Conservation (phyloP, 2,888 invertebrate genomes). For the Chelonus formosanus region DNA sequence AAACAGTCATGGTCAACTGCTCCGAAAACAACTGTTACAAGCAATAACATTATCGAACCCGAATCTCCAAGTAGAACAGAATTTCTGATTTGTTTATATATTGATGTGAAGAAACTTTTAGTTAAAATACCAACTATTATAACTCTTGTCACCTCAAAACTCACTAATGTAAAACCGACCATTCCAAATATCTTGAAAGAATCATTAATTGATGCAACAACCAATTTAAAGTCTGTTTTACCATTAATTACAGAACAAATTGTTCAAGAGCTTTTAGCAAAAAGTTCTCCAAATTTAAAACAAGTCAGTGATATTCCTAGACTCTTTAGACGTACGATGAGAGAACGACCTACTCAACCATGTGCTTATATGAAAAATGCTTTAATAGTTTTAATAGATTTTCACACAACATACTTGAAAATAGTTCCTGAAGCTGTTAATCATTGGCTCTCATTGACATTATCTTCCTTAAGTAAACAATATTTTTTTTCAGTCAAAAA, state of each 20-base stretch:
- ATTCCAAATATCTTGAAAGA: slow-evolving; percentile 50
- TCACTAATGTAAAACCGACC: slow-evolving; percentile 44
- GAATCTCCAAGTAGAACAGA: slow-evolving; percentile 50
- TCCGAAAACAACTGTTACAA: slow-evolving; percentile 46
- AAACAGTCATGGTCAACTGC: slow-evolving; percentile 54
- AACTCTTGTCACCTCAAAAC: slow-evolving; percentile 48
- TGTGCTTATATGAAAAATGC: slow-evolving; percentile 81
- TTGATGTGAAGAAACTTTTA: slow-evolving; percentile 61
- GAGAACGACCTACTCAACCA: slow-evolving; percentile 82
- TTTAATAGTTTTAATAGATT: slow-evolving; percentile 70
- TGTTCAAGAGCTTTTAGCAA: slow-evolving; percentile 61
- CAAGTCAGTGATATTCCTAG: slow-evolving; percentile 94
- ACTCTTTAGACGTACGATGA: slow-evolving; percentile 89
- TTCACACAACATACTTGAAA: slow-evolving; percentile 67
- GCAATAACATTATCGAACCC: slow-evolving; percentile 45
- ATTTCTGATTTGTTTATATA: slow-evolving; percentile 63
- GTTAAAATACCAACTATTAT: slow-evolving; percentile 54
- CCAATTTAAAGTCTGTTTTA: slow-evolving; percentile 39
- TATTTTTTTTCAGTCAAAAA: slow-evolving; percentile 82
- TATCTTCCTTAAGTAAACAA: slow-evolving; percentile 67
- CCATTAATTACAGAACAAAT: slow-evolving; percentile 62
- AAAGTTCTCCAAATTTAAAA: slow-evolving; percentile 72
- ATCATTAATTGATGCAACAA: slow-evolving; percentile 44
- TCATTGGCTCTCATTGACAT: slow-evolving; percentile 63
- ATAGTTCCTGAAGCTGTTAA: slow-evolving; percentile 60